These are phyloP conservation scores for Phytoseiulus persimilis DNA, from an alignment of 2,888 invertebrate species.

Conservation along the genomic window DNA sequence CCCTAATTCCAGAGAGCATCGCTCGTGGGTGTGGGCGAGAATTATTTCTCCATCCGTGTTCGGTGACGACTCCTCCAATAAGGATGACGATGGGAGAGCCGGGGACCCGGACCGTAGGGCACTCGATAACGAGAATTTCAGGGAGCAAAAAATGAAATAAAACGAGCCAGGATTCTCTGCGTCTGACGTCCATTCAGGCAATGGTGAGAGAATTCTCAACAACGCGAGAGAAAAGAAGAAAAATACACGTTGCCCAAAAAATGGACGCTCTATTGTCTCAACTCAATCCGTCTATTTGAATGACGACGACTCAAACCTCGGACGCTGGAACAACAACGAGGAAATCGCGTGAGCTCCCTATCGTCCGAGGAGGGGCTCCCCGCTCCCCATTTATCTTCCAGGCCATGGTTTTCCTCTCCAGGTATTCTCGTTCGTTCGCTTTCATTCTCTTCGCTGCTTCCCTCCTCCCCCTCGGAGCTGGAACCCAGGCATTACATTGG, in stretches of 20 bases:
- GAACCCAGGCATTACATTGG: background rate
- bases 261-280: background rate
- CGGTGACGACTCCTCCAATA: background rate
- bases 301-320: background rate
- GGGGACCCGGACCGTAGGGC: background rate
- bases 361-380: background rate
- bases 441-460: background rate
- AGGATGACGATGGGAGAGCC: too few relatives aligned
- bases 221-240: background rate
- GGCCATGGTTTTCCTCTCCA: background rate
- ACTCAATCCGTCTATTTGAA: background rate
- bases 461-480: background rate
- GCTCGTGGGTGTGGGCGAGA: too few relatives aligned
- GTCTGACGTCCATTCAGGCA: background rate
- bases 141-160: background rate
- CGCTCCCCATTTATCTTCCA: background rate
- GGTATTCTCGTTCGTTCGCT: background rate
- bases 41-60: background rate
- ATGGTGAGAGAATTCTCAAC: background rate
- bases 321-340: background rate
- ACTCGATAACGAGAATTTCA: background rate
- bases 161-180: background rate
- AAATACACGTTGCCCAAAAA: background rate
- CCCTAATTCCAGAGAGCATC: too few relatives aligned
- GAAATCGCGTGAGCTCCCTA: background rate